Evolutionary conservation across 2,797 vertebrate species (phyloP), one percentile per base, ranked within the genome.

Genomic region (Sebastolobus altivelis): DNA sequence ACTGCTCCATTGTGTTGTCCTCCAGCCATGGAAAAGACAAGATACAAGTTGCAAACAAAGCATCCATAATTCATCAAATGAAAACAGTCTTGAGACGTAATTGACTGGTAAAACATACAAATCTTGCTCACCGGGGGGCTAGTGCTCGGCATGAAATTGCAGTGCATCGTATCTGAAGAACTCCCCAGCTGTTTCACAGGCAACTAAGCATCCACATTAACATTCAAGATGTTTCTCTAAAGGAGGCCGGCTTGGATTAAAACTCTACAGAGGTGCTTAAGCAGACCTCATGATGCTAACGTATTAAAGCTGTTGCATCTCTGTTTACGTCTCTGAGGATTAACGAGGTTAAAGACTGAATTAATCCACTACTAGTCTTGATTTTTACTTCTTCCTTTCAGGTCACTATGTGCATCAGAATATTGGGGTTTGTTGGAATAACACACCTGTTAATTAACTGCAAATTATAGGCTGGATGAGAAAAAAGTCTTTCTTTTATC

Each of bases 321-420:
- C 31, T 73, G 67, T 80, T 70, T 63, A 58, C 14, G 1, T 80
- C 35, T 65, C 12, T 63, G 22, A 68, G 35, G 78, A 89, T 88
- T 62, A 84, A 75, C 3, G 8, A 20, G 25, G 40, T 78, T 63
- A 61, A 71, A 69, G 54, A 77, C 35, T 66, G 66, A 84, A 82
- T 82, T 79, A 83, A 86, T 86, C 67, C 77, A 60, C 20, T 35
- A 2, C 38, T 65, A 7, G 8, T n/a, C 18, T 56, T 81, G 37
- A 40, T 73, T 72, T 54, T 61, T 10, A 3, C 3, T 38, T 43
- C 13, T 60, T 75, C 4, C n/a, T 61, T 60, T 67, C 22, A 22
- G 27, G 38, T 77, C 25, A 60, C 18, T 79, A n/a, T 52, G 14
- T 0, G 31, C 13, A 55, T 20, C 29, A 58, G 1, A 63, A 27